Evolutionary conservation across 2,888 invertebrate genomes (phyloP).

Genomic region (Chymomyza fuscimana): DNA sequence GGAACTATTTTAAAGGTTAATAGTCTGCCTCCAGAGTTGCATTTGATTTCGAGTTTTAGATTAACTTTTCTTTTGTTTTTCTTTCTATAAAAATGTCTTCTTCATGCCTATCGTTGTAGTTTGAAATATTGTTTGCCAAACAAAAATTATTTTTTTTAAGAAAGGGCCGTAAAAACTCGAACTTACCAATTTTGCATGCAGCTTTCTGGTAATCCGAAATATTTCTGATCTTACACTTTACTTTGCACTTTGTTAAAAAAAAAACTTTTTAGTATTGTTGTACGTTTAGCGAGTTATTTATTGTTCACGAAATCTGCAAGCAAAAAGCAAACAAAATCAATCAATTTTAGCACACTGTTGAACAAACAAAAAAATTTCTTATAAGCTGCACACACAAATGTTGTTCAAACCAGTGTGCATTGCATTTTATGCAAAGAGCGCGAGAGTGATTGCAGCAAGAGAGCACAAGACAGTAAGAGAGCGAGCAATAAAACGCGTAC

Average conservation of each 20-base stretch:
- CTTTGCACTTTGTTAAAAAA: not conserved
- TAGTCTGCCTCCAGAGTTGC: too few species aligned
- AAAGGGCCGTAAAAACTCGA: not conserved
- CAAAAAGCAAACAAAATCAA: not conserved
- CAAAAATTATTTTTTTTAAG: too few species aligned
- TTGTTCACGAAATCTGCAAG: not conserved
- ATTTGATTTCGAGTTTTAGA: too few species aligned
- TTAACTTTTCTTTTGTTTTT: too few species aligned
- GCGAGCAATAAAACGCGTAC: slow-evolving; percentile 5
- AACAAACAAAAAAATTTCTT: not conserved
- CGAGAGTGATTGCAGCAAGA: slow-evolving; percentile 18
- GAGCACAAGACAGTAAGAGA: slow-evolving; percentile 12
- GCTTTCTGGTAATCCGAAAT: not conserved
- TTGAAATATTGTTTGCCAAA: too few species aligned
- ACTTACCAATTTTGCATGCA: slow-evolving; percentile 44
- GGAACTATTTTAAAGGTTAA: too few species aligned
- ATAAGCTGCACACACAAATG: slow-evolving; percentile 20
- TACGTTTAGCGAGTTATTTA: not conserved
- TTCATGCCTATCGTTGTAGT: too few species aligned
- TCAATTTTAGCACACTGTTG: not conserved
- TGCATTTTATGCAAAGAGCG: slow-evolving; percentile 27
- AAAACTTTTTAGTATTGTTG: not conserved
- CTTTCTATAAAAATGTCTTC: too few species aligned
- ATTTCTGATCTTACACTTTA: not conserved
- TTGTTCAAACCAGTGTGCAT: slow-evolving; percentile 45